Percentiles rank a stretch among this genome's conserved stretches.
phyloP scores from a whole-genome alignment of 2,113 vertebrate species.

The Tonatia bakeri region DNA sequence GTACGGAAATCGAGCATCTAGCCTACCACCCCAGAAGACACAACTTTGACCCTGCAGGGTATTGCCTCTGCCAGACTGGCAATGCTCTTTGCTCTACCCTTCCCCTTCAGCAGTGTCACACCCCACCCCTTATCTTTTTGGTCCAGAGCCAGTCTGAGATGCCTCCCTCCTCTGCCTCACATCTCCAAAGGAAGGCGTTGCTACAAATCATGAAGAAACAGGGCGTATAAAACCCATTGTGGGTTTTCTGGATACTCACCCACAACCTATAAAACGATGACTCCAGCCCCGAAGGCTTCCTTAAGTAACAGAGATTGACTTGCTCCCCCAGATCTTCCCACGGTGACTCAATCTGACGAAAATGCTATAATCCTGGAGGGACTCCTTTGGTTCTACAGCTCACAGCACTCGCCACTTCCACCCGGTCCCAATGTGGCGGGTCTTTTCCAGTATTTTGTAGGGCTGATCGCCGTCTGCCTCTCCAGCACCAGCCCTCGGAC shows the following conservation, averaged over 20 bases:
- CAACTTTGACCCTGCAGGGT: not conserved
- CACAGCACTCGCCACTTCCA: slow-evolving; percentile 50
- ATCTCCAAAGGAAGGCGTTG: not conserved
- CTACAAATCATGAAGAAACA: not conserved
- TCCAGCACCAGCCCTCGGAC: slow-evolving; percentile 19
- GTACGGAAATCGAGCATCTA: not conserved
- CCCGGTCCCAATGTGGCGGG: slow-evolving; percentile 58
- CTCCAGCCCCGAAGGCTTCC: slow-evolving; percentile 32
- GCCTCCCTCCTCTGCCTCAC: not conserved
- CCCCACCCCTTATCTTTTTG: not conserved
- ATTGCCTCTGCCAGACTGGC: not conserved
- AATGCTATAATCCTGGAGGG: slow-evolving; percentile 76
- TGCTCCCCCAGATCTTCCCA: slow-evolving; percentile 70
- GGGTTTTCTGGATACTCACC: not conserved
- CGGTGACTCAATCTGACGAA: slow-evolving; percentile 76
- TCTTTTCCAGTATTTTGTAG: not conserved
- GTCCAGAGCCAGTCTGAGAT: not conserved
- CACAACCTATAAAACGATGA: slow-evolving; percentile 25
- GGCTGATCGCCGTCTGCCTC: not conserved
- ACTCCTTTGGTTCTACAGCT: slow-evolving; percentile 67
- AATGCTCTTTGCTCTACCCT: no score
- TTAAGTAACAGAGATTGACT: slow-evolving; percentile 70
- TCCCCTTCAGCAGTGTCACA: not conserved
- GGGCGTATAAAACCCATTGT: not conserved
- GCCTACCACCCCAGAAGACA: not conserved